Percentiles rank a stretch among this genome's conserved stretches.
Conservation (phyloP, 1,140 invertebrate genomes). For the Hylaeus anthracinus region DNA sequence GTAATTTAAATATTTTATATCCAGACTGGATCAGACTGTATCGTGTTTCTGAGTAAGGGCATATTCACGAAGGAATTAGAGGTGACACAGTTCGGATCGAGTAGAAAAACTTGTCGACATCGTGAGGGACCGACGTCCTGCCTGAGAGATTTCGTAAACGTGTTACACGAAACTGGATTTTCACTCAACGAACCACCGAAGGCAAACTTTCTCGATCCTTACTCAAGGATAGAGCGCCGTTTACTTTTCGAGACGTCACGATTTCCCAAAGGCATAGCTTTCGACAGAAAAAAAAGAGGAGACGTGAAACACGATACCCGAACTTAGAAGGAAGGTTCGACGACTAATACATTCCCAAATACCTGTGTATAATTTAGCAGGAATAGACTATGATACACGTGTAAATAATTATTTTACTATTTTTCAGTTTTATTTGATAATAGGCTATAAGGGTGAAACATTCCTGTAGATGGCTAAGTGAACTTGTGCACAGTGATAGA, state of each 20-base stretch:
- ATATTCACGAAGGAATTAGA: constrained; percentile 18
- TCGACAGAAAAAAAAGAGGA: not conserved
- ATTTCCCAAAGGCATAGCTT: constrained; percentile 37
- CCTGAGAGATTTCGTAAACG: constrained; percentile 28
- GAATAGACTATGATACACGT: too few relatives aligned
- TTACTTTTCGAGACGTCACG: constrained; percentile 27
- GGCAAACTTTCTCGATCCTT: constrained; percentile 37
- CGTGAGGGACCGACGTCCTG: constrained; percentile 1
- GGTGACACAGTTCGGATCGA: not conserved
- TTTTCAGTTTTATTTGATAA: too few relatives aligned
- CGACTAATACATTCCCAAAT: too few relatives aligned
- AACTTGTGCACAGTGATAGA: too few relatives aligned
- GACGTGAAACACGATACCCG: not conserved
- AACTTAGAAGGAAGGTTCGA: not conserved
- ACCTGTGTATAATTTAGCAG: too few relatives aligned
- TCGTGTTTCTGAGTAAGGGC: too few relatives aligned
- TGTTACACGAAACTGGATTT: constrained; percentile 42
- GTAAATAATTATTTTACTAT: too few relatives aligned
- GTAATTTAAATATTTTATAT: too few relatives aligned
- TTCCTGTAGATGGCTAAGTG: too few relatives aligned
- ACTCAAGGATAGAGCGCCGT: constrained; percentile 22
- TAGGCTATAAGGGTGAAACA: too few relatives aligned
- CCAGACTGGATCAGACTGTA: too few relatives aligned
- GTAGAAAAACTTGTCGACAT: constrained; percentile 4
- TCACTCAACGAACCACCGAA: constrained; percentile 13